phyloP scores from a whole-genome alignment of 2,888 invertebrate genomes.

The Eristalis arbustorum region DNA sequence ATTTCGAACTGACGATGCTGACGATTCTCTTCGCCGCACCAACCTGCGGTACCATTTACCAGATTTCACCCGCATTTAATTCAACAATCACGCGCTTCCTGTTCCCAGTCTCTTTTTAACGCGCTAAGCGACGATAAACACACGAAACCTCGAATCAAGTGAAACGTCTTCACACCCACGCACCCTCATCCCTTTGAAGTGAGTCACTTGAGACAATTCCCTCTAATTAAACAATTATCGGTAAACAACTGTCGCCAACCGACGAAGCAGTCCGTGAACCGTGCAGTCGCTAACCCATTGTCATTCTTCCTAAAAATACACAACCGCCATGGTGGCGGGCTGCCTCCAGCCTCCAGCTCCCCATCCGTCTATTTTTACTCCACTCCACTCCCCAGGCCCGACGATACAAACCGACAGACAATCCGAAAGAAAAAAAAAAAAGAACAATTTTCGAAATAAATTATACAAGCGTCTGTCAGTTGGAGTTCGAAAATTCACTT shows the following conservation, averaged over 20 bases:
- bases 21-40: no score
- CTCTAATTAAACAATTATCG: background rate
- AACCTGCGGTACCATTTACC: no score
- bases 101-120: no score
- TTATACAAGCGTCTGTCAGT: background rate
- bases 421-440: background rate
- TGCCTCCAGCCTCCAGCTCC: background rate
- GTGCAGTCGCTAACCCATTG: background rate
- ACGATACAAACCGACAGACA: background rate
- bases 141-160: no score
- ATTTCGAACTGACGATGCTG: no score
- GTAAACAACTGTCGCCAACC: background rate
- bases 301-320: background rate
- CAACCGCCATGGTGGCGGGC: background rate
- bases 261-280: background rate
- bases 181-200: background rate
- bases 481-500: conserved; percentile 8
- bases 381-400: background rate
- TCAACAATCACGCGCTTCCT: no score
- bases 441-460: background rate
- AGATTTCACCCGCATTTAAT: no score
- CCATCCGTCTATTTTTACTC: background rate
- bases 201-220: background rate
- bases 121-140: no score
- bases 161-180: background rate